Evolutionary conservation across 2,797 vertebrate genomes (phyloP).

Genomic region (Lepus oiostolus): DNA sequence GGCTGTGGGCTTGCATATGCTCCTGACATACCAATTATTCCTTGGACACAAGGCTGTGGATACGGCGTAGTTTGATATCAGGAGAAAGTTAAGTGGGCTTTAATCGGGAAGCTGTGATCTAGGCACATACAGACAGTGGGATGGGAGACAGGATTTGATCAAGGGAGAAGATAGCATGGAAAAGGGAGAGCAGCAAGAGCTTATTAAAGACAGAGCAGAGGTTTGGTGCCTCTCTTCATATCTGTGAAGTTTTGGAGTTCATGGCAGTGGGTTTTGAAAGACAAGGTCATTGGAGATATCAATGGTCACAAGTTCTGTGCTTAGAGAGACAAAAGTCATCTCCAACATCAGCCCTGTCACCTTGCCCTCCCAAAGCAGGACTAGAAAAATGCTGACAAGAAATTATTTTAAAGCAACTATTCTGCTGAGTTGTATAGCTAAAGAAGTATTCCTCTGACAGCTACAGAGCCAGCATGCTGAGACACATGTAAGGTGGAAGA

Average conservation of each 20-base stretch:
- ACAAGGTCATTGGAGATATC: constrained; percentile 1
- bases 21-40: constrained; percentile 16
- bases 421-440: background rate
- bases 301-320: constrained; percentile 32
- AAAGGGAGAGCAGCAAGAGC: constrained; percentile 43
- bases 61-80: constrained; percentile 53
- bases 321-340: background rate
- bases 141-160: background rate
- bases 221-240: constrained; percentile 34
- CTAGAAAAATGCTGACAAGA: constrained; percentile 42
- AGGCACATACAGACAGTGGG: constrained; percentile 23
- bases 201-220: constrained; percentile 64
- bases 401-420: background rate
- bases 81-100: constrained; percentile 65
- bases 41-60: background rate
- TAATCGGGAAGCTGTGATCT: constrained; percentile 27
- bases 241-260: constrained; percentile 42
- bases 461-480: background rate
- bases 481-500: background rate
- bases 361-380: background rate
- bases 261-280: constrained; percentile 56
- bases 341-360: constrained; percentile 11
- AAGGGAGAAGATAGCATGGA: background rate
- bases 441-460: background rate
- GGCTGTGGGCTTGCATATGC: background rate